Evolutionary conservation across 2,113 vertebrate genomes (phyloP).

Genomic region (Panurus biarmicus): DNA sequence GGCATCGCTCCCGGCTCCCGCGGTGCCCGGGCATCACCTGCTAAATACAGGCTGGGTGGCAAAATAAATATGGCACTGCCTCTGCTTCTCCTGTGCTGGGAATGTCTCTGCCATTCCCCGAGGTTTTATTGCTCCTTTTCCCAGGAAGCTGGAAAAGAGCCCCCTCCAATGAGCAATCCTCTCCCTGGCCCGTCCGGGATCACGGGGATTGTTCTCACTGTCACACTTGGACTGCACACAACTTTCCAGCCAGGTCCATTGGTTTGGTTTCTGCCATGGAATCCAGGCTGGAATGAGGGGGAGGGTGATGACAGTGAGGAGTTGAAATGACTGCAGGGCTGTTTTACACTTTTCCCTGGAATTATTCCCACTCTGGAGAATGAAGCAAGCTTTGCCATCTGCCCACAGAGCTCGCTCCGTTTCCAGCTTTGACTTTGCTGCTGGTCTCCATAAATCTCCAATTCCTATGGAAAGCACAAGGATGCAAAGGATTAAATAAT

Average conservation of each 20-base stretch:
- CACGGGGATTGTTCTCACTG: background rate
- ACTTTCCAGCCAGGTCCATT: background rate
- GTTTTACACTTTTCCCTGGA: background rate
- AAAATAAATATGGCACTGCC: background rate
- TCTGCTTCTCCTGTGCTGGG: background rate
- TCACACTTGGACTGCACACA: background rate
- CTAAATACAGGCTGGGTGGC: background rate
- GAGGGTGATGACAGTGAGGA: background rate
- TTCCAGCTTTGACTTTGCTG: background rate
- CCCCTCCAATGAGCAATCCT: background rate
- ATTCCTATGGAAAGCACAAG: background rate
- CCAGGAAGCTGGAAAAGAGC: background rate
- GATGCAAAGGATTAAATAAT: accelerated
- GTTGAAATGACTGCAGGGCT: background rate
- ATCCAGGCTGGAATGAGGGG: background rate
- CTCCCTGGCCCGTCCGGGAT: background rate
- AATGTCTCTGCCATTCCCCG: background rate
- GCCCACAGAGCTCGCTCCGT: background rate
- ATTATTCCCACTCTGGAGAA: background rate
- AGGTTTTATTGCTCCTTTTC: background rate
- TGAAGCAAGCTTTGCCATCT: background rate
- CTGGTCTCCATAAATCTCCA: background rate
- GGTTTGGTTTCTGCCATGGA: background rate
- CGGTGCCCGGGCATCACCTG: background rate
- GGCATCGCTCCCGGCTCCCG: background rate